Evolutionary conservation across 2,797 vertebrate species (phyloP).

Genomic region (Anabacerthia variegaticeps): DNA sequence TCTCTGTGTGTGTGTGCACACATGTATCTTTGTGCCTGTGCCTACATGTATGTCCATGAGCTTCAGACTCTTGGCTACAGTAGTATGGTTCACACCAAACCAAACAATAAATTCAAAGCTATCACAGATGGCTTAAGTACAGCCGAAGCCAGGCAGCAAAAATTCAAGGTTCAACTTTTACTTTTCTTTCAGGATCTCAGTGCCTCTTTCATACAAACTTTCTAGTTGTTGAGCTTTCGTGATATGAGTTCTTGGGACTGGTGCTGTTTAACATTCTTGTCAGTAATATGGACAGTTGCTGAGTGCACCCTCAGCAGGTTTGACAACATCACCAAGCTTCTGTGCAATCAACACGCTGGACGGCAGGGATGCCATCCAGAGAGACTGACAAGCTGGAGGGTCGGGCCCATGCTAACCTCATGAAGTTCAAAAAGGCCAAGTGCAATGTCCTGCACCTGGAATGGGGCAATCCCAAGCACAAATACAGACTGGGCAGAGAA

Average conservation of each 20-base stretch:
- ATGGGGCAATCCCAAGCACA: neutral
- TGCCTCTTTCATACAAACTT: neutral
- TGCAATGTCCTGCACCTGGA: neutral
- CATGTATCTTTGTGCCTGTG: accelerated
- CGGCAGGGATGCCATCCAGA: neutral
- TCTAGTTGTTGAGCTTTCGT: neutral
- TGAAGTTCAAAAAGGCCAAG: neutral
- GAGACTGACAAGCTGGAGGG: neutral
- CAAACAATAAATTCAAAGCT: neutral
- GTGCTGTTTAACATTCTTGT: neutral
- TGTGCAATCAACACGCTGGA: neutral
- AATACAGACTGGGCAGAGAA: neutral
- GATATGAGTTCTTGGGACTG: neutral
- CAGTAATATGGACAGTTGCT: neutral
- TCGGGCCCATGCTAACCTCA: neutral
- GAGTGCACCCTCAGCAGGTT: neutral
- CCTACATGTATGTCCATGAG: neutral
- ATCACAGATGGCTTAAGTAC: neutral
- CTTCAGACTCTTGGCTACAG: neutral
- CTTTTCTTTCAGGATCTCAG: neutral
- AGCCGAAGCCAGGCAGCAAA: neutral
- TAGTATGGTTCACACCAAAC: neutral
- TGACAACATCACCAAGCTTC: no score
- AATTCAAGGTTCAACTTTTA: neutral
- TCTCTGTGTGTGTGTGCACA: neutral